Percentiles rank a stretch among this genome's conserved stretches.
These are phyloP conservation scores for Mormoops blainvillei DNA, from an alignment of 2,113 vertebrate genomes.

Conservation along the genomic window DNA sequence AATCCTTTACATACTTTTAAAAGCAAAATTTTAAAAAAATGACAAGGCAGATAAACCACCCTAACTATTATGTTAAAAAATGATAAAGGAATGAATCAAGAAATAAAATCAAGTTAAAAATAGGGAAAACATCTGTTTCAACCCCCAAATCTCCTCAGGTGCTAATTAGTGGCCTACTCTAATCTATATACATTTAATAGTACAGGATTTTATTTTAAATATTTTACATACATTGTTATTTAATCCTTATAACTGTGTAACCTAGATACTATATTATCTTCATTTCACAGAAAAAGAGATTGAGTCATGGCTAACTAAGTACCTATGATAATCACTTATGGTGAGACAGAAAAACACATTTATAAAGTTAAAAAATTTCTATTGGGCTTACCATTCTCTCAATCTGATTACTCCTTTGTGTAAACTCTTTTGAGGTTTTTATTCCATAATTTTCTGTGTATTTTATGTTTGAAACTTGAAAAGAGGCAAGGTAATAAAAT, in stretches of 20 bases:
- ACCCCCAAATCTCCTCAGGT: not conserved
- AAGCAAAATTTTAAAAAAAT: not conserved
- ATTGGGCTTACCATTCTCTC: slow-evolving; percentile 66
- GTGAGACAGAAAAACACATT: not conserved
- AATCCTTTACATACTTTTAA: not conserved
- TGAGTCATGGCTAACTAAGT: not conserved
- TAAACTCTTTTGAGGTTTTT: slow-evolving; percentile 64
- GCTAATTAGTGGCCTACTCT: not conserved
- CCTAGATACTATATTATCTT: not conserved
- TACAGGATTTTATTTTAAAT: not conserved
- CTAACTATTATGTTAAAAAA: not conserved
- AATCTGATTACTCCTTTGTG: slow-evolving; percentile 67
- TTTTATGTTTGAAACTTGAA: slow-evolving; percentile 69
- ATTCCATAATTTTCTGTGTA: slow-evolving; percentile 67
- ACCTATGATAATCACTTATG: not conserved
- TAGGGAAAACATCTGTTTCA: not conserved
- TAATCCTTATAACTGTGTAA: not conserved
- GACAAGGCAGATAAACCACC: not conserved
- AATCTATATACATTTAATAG: not conserved
- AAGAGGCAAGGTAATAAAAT: slow-evolving; percentile 71
- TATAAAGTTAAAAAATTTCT: not conserved
- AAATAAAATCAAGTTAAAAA: not conserved
- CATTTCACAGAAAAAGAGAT: not conserved
- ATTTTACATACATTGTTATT: not conserved
- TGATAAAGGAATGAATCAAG: not conserved